These are phyloP conservation scores for Tryphoninae sp. DNA, from an alignment of 2,888 invertebrate species.

Conservation along the genomic window DNA sequence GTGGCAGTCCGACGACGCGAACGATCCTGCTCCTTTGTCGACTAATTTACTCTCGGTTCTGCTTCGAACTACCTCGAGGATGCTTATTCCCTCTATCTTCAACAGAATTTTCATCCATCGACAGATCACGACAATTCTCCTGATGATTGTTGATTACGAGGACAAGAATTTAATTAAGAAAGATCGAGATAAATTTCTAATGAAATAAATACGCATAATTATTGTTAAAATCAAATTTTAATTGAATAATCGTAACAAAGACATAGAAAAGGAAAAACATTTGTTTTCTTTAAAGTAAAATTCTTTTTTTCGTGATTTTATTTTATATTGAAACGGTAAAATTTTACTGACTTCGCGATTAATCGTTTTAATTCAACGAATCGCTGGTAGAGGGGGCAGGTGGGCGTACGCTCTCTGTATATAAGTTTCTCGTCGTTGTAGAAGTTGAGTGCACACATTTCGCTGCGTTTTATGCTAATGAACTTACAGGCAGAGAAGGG, in stretches of 20 bases:
- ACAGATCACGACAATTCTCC: not conserved
- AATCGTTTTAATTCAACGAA: not conserved
- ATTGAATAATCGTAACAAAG: no score
- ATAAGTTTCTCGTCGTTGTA: not conserved
- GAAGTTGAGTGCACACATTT: conserved; percentile 37
- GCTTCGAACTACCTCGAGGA: conserved; percentile 13
- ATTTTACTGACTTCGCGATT: not conserved
- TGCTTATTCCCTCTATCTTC: not conserved
- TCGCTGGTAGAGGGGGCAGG: not conserved
- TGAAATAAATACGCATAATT: not conserved
- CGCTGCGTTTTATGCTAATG: conserved; percentile 59
- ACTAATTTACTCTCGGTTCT: conserved; percentile 48
- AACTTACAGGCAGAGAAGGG: conserved; percentile 42
- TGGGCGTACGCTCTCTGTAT: not conserved
- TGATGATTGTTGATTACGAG: not conserved
- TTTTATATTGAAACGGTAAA: no score
- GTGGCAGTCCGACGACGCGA: conserved; percentile 21
- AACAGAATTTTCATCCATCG: conserved; percentile 7
- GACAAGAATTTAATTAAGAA: not conserved
- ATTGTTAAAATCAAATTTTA: not conserved
- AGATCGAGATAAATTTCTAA: not conserved
- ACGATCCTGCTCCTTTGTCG: conserved; percentile 51
- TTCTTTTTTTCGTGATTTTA: no score
- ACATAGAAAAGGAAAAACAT: no score
- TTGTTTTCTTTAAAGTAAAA: no score